A percentile compares a stretch with the other conserved stretches of the same genome.
Evolutionary conservation across 2,797 vertebrate genomes (phyloP).

Genomic region (Typhlichthys subterraneus): DNA sequence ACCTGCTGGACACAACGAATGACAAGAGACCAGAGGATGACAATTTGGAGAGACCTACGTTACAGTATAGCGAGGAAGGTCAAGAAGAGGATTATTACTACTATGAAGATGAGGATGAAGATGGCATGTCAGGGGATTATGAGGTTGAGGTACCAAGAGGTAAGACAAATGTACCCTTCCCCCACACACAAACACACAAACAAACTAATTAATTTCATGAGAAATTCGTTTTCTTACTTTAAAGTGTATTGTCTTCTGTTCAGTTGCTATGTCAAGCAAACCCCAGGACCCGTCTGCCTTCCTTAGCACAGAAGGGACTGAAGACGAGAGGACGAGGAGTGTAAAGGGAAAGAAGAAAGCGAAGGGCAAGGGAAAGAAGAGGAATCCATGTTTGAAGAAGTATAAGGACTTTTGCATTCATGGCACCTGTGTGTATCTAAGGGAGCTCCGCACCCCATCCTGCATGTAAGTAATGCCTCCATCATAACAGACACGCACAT

Average conservation of each 20-base stretch:
- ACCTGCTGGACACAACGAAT: constrained; percentile 64
- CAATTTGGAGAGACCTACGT: constrained; percentile 33
- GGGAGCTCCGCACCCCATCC: constrained; percentile 78
- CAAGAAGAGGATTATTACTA: constrained; percentile 59
- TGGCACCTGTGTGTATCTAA: constrained; percentile 89
- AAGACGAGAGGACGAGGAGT: constrained; percentile 34
- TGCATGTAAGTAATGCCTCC: constrained; percentile 86
- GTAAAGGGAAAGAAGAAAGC: constrained; percentile 78
- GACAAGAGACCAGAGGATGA: constrained; percentile 60
- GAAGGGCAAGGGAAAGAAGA: constrained; percentile 90
- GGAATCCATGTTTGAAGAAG: constrained; percentile 90
- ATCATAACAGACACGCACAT: not conserved
- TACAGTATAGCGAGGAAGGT: constrained; percentile 27
- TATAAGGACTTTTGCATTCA: constrained; percentile 96
- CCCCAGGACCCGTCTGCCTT: constrained; percentile 79
- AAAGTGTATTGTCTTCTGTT: constrained; percentile 6
- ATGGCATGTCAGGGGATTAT: constrained; percentile 70
- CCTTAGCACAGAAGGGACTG: constrained; percentile 70
- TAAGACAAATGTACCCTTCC: constrained; percentile 26
- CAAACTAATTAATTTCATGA: too few species aligned
- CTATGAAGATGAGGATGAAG: constrained; percentile 53
- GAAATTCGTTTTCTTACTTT: not conserved
- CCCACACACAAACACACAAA: not conserved
- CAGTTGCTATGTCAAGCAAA: constrained; percentile 90
- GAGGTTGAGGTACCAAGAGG: constrained; percentile 64